Percentiles rank a stretch among this genome's conserved stretches.
Conservation (phyloP, 2,888 invertebrate species). For the Chrysomela aeneicollis region DNA sequence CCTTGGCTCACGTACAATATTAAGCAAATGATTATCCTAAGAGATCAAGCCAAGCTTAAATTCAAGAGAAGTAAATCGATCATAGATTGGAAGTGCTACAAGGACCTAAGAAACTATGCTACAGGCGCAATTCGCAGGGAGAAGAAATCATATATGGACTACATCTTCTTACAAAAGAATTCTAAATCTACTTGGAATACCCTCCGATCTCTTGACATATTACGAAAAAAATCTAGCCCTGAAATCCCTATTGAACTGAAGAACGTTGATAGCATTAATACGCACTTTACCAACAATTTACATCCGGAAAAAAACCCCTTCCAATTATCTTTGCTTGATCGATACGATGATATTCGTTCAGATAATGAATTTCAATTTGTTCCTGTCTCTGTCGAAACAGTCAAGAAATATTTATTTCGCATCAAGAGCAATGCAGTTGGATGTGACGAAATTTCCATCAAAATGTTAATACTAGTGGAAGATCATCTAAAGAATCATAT, state of each 20-base stretch:
- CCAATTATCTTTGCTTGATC: background rate
- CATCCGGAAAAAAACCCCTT: background rate
- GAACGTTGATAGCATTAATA: background rate
- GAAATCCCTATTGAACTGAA: background rate
- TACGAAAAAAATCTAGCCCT: background rate
- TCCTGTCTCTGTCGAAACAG: background rate
- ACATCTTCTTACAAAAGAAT: background rate
- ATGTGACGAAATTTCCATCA: conserved; percentile 11
- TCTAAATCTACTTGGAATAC: background rate
- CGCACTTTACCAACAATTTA: background rate
- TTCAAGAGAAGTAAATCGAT: background rate
- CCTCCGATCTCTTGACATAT: background rate
- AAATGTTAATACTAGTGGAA: conserved; percentile 7
- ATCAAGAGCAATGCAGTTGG: conserved; percentile 15
- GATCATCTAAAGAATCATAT: conserved; percentile 6
- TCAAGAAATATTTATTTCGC: background rate
- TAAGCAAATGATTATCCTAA: background rate
- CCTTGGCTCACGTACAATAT: background rate
- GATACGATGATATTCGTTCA: background rate
- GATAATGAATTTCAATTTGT: background rate
- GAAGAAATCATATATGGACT: no score
- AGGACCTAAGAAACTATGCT: no score
- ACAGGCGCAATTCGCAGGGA: no score
- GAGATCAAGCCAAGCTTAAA: background rate
- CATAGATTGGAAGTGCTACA: background rate